Base-by-base conservation (phyloP, 2,797 vertebrate species). In the Myotis daubentonii region DNA sequence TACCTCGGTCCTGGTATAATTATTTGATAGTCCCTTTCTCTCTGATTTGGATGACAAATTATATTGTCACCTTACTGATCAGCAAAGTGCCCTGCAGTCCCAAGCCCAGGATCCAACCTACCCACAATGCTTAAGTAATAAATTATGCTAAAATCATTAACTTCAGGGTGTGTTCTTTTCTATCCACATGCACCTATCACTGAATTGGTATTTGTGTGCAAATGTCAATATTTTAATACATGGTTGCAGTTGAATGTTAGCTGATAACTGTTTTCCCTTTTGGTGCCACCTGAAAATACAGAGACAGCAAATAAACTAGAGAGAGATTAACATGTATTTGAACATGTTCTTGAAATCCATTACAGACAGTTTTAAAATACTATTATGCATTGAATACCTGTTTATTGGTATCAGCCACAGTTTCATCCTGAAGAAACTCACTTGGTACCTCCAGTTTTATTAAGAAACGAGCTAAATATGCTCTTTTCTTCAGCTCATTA, bases 391-490 rank as follows among this genome's bases (percentile, higher is more conserved):
- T 66, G 2, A 76, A 20, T 98, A 99, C 99, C 99, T 99, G 99
- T 87, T 98, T 99, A 96, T 98, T 98, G 65, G 99, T 99, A 76
- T 99, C 99, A 91, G 98, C 98, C 96, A 99, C 98, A 7, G 98
- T 97, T 79, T 99, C 99, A 81, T 99, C 99, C 96, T 99, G 99
- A 19, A 99, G 98, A 97, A 99, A 99, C 90, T 99, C 99, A 1
- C 98, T 96, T 75, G 99, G 99, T 93, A 99, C 99, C 30, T 99
- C 99, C 38, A 99, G 94, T 97, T 99, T 99, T 95, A 99, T 98
- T 8, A 99, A 98, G 97, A 99, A 99, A 23, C 99, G 99, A 80
- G 99, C 99, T 96, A 99, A 97, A 95, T 99, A 99, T 2, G 99
- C 99, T 95, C 99, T 99, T 97, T 99, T 99, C 98, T 99, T 99